phyloP scores from a whole-genome alignment of 2,113 vertebrate species.

The Neodontobutis hainanensis region DNA sequence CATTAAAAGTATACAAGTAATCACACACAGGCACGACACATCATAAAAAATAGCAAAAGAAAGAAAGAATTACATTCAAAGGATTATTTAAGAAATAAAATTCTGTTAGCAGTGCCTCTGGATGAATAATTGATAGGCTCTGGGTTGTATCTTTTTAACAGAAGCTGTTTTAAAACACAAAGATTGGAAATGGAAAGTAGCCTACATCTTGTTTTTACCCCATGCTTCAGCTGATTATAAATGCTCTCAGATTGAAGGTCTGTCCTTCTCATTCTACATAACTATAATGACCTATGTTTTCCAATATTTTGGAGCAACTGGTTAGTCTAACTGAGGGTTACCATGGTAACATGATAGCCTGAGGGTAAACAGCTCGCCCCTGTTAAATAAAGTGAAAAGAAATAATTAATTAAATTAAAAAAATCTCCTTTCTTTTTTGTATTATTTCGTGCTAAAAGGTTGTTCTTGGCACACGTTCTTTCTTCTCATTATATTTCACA shows the following conservation, averaged over 20 bases:
- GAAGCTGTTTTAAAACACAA: too few species aligned
- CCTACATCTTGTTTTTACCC: too few species aligned
- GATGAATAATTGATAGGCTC: too few species aligned
- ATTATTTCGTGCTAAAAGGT: not conserved
- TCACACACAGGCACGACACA: too few species aligned
- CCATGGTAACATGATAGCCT: not conserved
- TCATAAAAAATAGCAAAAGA: too few species aligned
- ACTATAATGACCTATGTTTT: not conserved
- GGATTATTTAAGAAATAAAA: too few species aligned
- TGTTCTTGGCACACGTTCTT: not conserved
- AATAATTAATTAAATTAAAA: not conserved
- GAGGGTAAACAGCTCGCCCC: not conserved
- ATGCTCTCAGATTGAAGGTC: not conserved
- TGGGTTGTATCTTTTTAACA: too few species aligned
- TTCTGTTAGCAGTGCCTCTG: too few species aligned
- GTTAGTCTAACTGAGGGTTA: not conserved
- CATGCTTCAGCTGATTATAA: too few species aligned
- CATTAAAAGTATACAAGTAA: too few species aligned
- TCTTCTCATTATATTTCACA: not conserved
- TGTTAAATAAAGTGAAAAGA: not conserved
- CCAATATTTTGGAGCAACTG: not conserved
- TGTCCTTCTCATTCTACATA: not conserved
- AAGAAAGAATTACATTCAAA: too few species aligned
- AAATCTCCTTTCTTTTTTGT: not conserved
- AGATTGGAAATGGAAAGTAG: too few species aligned